These are phyloP conservation scores for Nomada fucata DNA, from an alignment of 2,888 invertebrate genomes.

Conservation along the genomic window DNA sequence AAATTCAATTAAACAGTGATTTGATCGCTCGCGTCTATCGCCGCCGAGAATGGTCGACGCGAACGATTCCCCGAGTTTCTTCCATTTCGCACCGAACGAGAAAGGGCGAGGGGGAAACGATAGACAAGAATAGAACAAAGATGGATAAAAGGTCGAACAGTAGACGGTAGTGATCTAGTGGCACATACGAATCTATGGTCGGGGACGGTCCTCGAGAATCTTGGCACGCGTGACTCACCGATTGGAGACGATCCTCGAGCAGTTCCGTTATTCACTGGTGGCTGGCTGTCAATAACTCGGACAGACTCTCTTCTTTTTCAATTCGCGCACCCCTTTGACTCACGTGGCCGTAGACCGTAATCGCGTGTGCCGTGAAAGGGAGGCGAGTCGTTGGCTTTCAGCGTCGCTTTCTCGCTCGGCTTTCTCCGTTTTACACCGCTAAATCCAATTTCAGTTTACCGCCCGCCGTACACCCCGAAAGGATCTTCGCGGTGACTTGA, in stretches of 20 bases:
- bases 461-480: conserved; percentile 58
- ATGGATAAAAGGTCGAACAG: background rate
- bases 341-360: conserved; percentile 58
- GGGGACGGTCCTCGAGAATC: conserved; percentile 46
- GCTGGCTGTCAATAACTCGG: conserved; percentile 67
- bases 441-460: conserved; percentile 73
- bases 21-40: too few species aligned
- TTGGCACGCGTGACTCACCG: conserved; percentile 30
- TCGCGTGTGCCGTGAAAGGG: conserved; percentile 59
- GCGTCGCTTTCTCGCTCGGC: conserved; percentile 37
- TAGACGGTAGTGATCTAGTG: conserved; percentile 27
- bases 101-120: conserved; percentile 10
- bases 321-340: conserved; percentile 44
- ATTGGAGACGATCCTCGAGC: conserved; percentile 38
- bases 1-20: too few species aligned
- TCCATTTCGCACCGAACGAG: conserved; percentile 27
- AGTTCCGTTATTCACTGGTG: conserved; percentile 70
- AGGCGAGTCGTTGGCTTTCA: conserved; percentile 55
- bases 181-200: conserved; percentile 31
- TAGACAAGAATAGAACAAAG: background rate
- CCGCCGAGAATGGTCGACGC: conserved; percentile 22
- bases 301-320: conserved; percentile 47
- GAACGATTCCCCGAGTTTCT: conserved; percentile 45
- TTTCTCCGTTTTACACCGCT: conserved; percentile 66
- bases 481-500: conserved; percentile 42